These are phyloP conservation scores for Antigone vipio DNA, from an alignment of 2,113 vertebrate species.

Conservation along the genomic window DNA sequence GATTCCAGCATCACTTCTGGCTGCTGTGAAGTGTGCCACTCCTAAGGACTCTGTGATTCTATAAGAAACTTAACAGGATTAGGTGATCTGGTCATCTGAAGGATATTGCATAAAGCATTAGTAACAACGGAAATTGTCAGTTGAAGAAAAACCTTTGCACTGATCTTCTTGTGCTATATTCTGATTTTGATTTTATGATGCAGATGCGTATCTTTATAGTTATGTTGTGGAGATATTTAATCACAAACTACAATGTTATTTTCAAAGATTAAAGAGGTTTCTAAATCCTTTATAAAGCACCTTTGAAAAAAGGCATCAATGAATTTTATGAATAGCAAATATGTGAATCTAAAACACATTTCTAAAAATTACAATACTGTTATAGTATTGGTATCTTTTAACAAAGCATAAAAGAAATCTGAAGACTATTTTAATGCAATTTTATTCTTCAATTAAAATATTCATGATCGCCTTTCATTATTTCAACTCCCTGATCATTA, in stretches of 20 bases:
- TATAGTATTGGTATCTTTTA: background rate
- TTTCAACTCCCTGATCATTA: slow-evolving; percentile 45
- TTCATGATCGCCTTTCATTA: slow-evolving; percentile 43
- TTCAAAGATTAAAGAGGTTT: background rate
- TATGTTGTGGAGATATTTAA: background rate
- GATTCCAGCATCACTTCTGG: background rate
- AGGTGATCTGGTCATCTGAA: background rate
- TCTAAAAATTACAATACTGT: slow-evolving; percentile 9
- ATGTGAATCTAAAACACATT: background rate
- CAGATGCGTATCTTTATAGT: background rate
- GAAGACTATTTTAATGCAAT: slow-evolving; percentile 23
- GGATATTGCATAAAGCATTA: background rate
- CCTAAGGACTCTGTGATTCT: background rate
- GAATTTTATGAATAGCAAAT: background rate
- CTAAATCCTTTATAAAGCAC: background rate
- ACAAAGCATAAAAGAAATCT: slow-evolving; percentile 12
- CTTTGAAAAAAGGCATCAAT: slow-evolving; percentile 3
- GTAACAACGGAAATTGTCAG: background rate
- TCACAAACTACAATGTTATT: background rate
- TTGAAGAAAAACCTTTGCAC: background rate
- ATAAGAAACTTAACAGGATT: background rate
- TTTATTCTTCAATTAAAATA: slow-evolving; percentile 55
- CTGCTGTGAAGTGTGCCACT: background rate
- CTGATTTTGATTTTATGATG: background rate
- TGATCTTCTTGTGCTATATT: background rate